Evolutionary conservation across 1,140 invertebrate species (phyloP).

Genomic region (Paraescarpia echinospica): DNA sequence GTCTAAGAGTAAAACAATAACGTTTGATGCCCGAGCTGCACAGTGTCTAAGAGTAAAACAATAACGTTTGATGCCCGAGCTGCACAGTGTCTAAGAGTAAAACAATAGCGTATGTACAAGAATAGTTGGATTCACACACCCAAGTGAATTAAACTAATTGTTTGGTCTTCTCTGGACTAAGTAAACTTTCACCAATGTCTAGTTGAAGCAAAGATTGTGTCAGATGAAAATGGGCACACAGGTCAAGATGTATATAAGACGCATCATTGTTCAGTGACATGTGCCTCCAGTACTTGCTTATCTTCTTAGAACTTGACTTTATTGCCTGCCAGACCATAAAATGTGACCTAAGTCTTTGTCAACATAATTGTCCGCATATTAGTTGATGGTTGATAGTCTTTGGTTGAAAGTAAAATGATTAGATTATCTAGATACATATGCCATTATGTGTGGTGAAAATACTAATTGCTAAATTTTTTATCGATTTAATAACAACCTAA

Average conservation of each 20-base stretch:
- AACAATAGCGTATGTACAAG: too few species aligned
- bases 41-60: too few species aligned
- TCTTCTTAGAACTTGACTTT: neutral
- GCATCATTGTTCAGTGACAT: neutral
- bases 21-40: too few species aligned
- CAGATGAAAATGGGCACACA: neutral
- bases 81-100: too few species aligned
- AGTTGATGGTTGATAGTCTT: neutral
- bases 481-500: conserved; percentile 1
- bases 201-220: neutral
- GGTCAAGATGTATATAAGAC: neutral
- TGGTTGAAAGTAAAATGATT: neutral
- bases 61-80: too few species aligned
- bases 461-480: neutral
- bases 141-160: too few species aligned
- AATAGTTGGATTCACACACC: too few species aligned
- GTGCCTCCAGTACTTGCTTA: neutral
- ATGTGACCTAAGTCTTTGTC: neutral
- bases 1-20: too few species aligned
- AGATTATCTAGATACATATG: neutral
- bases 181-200: neutral
- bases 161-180: neutral
- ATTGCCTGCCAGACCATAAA: neutral
- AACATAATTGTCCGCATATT: neutral
- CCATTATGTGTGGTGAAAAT: neutral